Conservation (phyloP, 2,888 invertebrate genomes). For the Doris montereyensis region DNA sequence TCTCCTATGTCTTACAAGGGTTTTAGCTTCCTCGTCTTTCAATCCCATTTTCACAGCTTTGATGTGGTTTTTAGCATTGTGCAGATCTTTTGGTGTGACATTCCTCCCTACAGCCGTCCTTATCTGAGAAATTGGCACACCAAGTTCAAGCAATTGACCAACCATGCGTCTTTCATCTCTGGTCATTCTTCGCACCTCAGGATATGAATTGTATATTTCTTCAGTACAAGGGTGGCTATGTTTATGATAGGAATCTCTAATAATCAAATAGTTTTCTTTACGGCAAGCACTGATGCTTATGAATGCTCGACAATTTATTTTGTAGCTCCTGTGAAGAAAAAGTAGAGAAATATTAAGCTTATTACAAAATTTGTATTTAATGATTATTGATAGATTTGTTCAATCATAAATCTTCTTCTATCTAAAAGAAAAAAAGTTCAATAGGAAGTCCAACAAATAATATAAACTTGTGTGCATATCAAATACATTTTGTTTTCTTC, state of each 20-base stretch:
- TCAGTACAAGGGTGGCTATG: conserved; percentile 39
- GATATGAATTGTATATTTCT: conserved; percentile 40
- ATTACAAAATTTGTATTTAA: no score
- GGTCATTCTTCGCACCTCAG: conserved; percentile 39
- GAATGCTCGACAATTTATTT: conserved; percentile 39
- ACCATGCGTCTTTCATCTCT: conserved; percentile 39
- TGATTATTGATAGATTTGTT: no score
- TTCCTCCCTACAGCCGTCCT: conserved; percentile 35
- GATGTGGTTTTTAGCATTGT: conserved; percentile 38
- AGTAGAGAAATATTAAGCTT: conserved; percentile 11
- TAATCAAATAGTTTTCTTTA: conserved; percentile 37
- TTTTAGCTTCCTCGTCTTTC: conserved; percentile 28
- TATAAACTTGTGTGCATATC: no score
- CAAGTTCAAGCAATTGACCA: conserved; percentile 35
- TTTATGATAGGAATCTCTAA: conserved; percentile 37
- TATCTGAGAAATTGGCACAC: conserved; percentile 36
- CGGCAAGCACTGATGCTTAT: conserved; percentile 40
- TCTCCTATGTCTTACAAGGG: not conserved
- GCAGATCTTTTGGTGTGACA: conserved; percentile 39
- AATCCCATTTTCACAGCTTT: conserved; percentile 35
- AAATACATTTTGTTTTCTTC: no score
- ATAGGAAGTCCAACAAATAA: no score
- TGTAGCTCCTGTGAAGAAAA: conserved; percentile 35
- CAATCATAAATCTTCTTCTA: no score
- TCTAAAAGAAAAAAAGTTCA: no score